phyloP scores from a whole-genome alignment of 2,113 vertebrate species.

The Mobula hypostoma region DNA sequence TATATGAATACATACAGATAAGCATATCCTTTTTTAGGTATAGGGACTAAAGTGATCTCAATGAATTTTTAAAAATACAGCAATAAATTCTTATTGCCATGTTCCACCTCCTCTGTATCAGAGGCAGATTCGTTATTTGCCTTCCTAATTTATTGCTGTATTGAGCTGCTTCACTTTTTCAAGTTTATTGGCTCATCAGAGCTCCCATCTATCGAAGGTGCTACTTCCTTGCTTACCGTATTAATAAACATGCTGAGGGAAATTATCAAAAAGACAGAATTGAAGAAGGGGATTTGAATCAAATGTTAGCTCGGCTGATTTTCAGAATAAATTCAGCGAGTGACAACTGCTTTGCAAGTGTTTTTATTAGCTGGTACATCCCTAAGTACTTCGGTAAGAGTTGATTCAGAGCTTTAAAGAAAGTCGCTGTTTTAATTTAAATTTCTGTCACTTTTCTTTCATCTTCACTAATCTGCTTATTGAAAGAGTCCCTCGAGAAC shows the following conservation, averaged over 20 bases:
- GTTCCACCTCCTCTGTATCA: too few species aligned
- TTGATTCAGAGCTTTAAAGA: background rate
- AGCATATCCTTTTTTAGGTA: too few species aligned
- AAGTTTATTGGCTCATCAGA: background rate
- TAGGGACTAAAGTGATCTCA: too few species aligned
- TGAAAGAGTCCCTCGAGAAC: background rate
- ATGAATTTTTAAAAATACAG: too few species aligned
- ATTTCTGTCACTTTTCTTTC: slow-evolving; percentile 14
- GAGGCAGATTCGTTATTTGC: too few species aligned
- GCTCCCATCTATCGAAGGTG: background rate
- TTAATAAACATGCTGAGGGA: background rate
- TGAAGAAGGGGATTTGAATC: background rate
- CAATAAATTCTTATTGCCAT: too few species aligned
- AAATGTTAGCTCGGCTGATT: background rate
- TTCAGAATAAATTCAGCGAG: background rate
- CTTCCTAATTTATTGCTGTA: background rate
- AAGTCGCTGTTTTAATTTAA: slow-evolving; percentile 1
- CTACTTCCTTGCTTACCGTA: background rate
- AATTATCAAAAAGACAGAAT: background rate
- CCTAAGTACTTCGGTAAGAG: background rate
- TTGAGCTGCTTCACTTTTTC: background rate
- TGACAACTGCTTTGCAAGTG: background rate
- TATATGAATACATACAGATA: too few species aligned
- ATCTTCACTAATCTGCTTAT: background rate
- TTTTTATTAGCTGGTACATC: background rate